Evolutionary conservation across 1,140 invertebrate species (phyloP).

Genomic region (Zelostemma sp.): DNA sequence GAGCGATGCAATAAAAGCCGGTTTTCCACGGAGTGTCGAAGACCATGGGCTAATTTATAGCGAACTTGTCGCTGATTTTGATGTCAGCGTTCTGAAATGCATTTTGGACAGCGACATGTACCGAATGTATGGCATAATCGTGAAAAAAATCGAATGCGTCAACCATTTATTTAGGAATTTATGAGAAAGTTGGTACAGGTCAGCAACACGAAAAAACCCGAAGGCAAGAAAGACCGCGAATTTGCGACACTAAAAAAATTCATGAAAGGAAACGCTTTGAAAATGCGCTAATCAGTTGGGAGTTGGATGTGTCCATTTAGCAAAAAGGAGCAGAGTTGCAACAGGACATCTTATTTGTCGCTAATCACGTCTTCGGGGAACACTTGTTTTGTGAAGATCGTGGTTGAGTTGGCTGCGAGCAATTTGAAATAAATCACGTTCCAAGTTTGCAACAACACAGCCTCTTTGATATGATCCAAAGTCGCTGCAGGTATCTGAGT

Average conservation of each 20-base stretch:
- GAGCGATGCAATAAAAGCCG: slow-evolving; percentile 58
- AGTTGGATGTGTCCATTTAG: no score
- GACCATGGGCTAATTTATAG: slow-evolving; percentile 52
- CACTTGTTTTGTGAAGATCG: slow-evolving; percentile 15
- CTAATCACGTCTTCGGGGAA: slow-evolving; percentile 30
- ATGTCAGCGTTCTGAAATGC: slow-evolving; percentile 49
- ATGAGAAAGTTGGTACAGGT: slow-evolving; percentile 24
- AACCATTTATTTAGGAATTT: slow-evolving; percentile 41
- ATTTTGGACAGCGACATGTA: slow-evolving; percentile 32
- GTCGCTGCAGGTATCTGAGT: no score
- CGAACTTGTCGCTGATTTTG: slow-evolving; percentile 53
- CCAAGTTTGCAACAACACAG: no score
- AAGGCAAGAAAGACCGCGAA: no score
- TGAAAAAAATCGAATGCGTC: slow-evolving; percentile 53
- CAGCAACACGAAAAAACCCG: no score
- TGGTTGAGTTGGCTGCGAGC: background rate
- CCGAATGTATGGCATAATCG: slow-evolving; percentile 20
- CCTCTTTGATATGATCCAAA: no score
- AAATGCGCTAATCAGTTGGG: no score
- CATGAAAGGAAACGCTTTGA: no score
- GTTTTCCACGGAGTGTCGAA: slow-evolving; percentile 45
- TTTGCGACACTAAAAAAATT: no score
- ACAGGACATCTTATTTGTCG: slow-evolving; percentile 23
- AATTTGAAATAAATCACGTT: background rate
- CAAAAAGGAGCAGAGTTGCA: no score